These are phyloP conservation scores for Anarhynchus alexandrinus DNA, from an alignment of 2,113 vertebrate species.

Conservation along the genomic window DNA sequence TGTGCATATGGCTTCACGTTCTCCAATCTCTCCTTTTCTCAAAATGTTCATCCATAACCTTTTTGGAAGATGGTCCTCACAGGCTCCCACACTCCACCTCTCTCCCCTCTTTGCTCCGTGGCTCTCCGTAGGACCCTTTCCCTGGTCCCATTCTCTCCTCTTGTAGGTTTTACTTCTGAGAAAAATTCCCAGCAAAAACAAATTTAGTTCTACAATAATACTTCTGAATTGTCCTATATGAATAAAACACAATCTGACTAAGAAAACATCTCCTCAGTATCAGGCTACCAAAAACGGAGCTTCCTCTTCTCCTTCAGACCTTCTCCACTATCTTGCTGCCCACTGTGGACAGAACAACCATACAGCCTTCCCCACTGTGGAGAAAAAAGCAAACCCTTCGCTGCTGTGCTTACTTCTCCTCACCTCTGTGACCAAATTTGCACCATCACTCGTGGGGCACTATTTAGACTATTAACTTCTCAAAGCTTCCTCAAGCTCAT, in stretches of 20 bases:
- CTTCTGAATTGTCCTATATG: neutral
- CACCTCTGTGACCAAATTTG: neutral
- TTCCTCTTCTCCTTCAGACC: neutral
- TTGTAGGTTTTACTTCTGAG: neutral
- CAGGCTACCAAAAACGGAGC: neutral
- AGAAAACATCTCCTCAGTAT: neutral
- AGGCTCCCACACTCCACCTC: neutral
- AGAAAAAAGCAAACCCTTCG: neutral
- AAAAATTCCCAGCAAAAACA: neutral
- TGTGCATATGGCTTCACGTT: neutral
- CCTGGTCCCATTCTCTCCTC: neutral
- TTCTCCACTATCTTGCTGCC: neutral
- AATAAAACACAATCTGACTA: neutral
- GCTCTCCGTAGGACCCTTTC: neutral
- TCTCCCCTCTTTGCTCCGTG: fast-evolving
- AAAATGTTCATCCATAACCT: neutral
- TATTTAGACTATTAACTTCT: neutral
- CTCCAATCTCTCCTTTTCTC: neutral
- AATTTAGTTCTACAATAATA: neutral
- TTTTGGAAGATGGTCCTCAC: neutral
- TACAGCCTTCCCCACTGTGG: neutral
- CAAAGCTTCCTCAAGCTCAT: neutral
- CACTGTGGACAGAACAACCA: neutral
- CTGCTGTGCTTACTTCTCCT: neutral
- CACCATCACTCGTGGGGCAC: neutral